Percentiles rank a stretch among this genome's conserved stretches.
phyloP scores from a whole-genome alignment of 2,888 invertebrate genomes.

The Cistogaster globosa region DNA sequence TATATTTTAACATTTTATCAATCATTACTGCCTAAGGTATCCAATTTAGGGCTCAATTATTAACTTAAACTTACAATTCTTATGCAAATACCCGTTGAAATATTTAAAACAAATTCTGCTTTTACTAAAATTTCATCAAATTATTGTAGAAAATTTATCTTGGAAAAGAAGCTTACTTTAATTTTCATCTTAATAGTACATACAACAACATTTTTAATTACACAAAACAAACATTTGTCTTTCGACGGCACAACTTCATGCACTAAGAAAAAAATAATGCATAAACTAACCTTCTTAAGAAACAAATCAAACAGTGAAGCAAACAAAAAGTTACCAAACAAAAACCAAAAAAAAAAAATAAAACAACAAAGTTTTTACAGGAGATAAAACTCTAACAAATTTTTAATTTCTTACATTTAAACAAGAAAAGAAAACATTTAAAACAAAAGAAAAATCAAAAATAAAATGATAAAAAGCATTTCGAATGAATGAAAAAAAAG shows the following conservation, averaged over 20 bases:
- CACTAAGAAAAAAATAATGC: slow-evolving; percentile 72
- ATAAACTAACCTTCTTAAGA: slow-evolving; percentile 74
- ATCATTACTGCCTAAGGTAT: no score
- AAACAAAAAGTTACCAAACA: slow-evolving; percentile 32
- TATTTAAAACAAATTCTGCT: background rate
- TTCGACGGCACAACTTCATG: slow-evolving; percentile 10
- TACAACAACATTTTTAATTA: slow-evolving; percentile 63
- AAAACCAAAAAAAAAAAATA: background rate
- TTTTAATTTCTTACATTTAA: slow-evolving; percentile 26
- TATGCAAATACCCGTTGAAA: background rate
- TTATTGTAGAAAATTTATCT: slow-evolving; percentile 36
- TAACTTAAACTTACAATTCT: background rate
- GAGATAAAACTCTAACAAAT: slow-evolving; percentile 65
- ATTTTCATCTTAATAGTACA: slow-evolving; percentile 45
- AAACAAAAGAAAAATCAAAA: slow-evolving; percentile 40
- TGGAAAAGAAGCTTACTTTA: background rate
- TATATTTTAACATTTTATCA: no score
- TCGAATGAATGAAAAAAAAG: background rate
- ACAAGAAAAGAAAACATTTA: slow-evolving; percentile 42
- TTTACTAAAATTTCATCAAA: slow-evolving; percentile 56
- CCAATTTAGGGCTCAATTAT: background rate
- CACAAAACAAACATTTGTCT: slow-evolving; percentile 67
- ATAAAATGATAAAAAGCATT: slow-evolving; percentile 12
- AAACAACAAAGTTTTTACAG: slow-evolving; percentile 55
- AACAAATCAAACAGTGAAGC: slow-evolving; percentile 64